Conservation (phyloP, 2,888 invertebrate genomes). For the Hoplodrina blanda region DNA sequence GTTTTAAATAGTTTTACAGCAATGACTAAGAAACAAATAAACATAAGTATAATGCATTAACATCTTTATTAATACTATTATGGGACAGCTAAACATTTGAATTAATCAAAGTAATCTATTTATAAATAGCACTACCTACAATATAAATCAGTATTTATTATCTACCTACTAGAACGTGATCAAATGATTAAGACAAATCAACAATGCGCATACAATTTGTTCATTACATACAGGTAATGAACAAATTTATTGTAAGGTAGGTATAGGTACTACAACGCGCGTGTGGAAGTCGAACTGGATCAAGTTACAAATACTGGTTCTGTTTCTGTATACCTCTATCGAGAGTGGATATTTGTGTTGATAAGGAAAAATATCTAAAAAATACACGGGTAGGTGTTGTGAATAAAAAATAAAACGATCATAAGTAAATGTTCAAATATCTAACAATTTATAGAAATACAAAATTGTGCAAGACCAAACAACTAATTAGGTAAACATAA, state of each 20-base stretch:
- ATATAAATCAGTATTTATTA: constrained; percentile 29
- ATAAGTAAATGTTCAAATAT: neutral
- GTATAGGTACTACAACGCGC: constrained; percentile 13
- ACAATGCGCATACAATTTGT: constrained; percentile 28
- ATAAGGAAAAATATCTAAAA: constrained; percentile 10
- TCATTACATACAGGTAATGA: no score
- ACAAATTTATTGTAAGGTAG: no score
- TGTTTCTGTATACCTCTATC: neutral
- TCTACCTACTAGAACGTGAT: constrained; percentile 30
- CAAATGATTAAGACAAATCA: constrained; percentile 17
- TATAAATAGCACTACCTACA: constrained; percentile 2
- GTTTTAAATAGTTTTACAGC: neutral
- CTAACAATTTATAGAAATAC: neutral
- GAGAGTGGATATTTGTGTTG: neutral
- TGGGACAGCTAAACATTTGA: constrained; percentile 14
- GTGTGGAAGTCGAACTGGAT: constrained; percentile 36
- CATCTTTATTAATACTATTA: constrained; percentile 38
- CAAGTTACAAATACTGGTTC: constrained; percentile 21
- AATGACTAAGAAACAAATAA: neutral
- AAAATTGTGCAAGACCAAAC: constrained; percentile 3
- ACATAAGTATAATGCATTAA: neutral
- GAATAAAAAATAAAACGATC: constrained; percentile 22
- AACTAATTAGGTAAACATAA: neutral
- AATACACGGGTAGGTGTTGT: neutral
- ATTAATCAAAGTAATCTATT: constrained; percentile 6